Conservation (phyloP, 2,888 invertebrate genomes). For the Timandra comae region DNA sequence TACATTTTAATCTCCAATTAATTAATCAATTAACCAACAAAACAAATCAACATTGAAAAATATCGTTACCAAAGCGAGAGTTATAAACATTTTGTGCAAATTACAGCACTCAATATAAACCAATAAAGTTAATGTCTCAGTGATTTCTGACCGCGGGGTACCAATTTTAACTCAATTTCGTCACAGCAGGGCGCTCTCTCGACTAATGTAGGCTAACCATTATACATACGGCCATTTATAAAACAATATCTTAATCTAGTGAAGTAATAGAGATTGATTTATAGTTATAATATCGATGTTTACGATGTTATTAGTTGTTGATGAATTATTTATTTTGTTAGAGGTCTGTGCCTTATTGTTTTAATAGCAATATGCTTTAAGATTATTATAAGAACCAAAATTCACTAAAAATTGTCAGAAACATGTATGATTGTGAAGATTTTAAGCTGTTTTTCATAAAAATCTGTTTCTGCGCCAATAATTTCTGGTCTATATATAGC, state of each 20-base stretch:
- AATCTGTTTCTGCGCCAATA: too few relatives aligned
- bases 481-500: too few relatives aligned
- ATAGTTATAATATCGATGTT: too few relatives aligned
- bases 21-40: conserved; percentile 15
- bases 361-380: too few relatives aligned
- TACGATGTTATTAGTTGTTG: background rate
- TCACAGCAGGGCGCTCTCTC: conserved; percentile 36
- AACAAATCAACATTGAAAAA: conserved; percentile 24
- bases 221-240: conserved; percentile 18
- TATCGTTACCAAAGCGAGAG: too few relatives aligned
- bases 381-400: too few relatives aligned
- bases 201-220: conserved; percentile 42
- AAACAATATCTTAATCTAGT: conserved; percentile 11
- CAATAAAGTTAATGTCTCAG: conserved; percentile 55
- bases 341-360: too few relatives aligned
- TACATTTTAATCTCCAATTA: conserved; percentile 19
- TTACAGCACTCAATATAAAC: conserved; percentile 46
- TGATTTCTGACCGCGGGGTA: conserved; percentile 48
- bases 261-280: background rate
- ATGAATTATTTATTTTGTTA: too few relatives aligned
- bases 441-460: too few relatives aligned
- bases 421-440: too few relatives aligned
- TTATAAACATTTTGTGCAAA: conserved; percentile 36
- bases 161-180: conserved; percentile 51
- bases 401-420: too few relatives aligned